These are phyloP conservation scores for Erethizon dorsatum DNA, from an alignment of 2,797 vertebrate species.

Conservation along the genomic window DNA sequence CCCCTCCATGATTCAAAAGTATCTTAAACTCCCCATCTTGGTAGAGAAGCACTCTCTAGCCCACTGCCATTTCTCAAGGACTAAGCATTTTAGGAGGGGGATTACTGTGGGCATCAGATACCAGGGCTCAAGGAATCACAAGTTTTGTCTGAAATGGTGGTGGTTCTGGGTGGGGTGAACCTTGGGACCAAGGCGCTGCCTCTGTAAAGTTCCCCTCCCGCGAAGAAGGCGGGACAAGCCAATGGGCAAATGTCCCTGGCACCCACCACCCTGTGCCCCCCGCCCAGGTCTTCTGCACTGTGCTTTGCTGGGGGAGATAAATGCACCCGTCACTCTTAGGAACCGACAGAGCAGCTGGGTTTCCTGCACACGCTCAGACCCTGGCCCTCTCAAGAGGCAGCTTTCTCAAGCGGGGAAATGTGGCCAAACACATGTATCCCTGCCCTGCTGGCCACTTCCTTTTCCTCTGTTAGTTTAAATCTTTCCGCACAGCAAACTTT, in stretches of 20 bases:
- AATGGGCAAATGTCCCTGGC: not conserved
- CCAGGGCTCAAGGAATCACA: not conserved
- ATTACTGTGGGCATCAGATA: not conserved
- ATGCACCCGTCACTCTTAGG: slow-evolving; percentile 63
- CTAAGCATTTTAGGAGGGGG: not conserved
- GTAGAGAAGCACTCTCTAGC: not conserved
- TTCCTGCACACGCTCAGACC: slow-evolving; percentile 87
- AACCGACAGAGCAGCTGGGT: slow-evolving; percentile 81
- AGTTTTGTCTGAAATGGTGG: not conserved
- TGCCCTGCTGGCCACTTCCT: slow-evolving; percentile 55
- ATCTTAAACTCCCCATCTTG: not conserved
- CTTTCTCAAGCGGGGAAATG: not conserved
- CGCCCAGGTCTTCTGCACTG: not conserved
- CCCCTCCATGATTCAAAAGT: not conserved
- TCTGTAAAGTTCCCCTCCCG: not conserved
- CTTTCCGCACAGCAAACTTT: slow-evolving; percentile 1
- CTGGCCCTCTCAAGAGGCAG: slow-evolving; percentile 75
- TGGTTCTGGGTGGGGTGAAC: not conserved
- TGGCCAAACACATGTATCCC: not conserved
- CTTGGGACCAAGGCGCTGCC: rapidly evolving
- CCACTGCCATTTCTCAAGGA: not conserved
- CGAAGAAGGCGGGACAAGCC: not conserved
- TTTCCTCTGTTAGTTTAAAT: slow-evolving; percentile 82
- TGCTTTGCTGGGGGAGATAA: not conserved
- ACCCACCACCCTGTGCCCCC: not conserved